Evolutionary conservation across 2,113 vertebrate species (phyloP).

Genomic region (Rhagologus leucostigma): DNA sequence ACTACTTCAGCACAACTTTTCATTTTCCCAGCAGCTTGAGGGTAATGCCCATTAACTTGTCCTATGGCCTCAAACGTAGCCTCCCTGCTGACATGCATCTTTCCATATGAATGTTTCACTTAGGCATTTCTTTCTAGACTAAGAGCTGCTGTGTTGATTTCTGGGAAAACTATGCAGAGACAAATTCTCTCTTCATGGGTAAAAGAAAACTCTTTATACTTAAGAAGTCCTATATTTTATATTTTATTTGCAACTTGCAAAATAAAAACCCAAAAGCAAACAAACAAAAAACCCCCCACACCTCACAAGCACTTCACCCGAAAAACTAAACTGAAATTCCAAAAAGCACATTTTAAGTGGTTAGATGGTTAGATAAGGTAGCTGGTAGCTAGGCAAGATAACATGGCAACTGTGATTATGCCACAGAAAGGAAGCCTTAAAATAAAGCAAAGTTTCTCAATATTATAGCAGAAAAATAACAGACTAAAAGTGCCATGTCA

Average conservation of each 20-base stretch:
- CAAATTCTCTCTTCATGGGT: not conserved
- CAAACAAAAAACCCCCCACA: rapidly evolving
- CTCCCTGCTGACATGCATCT: not conserved
- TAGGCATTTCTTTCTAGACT: not conserved
- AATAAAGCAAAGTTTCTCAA: not conserved
- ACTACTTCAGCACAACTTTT: not conserved
- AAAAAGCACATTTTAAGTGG: not conserved
- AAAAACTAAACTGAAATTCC: not conserved
- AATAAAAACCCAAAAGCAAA: not conserved
- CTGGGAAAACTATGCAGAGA: not conserved
- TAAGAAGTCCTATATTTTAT: not conserved
- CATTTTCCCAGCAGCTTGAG: not conserved
- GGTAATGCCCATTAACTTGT: not conserved
- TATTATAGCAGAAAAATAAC: not conserved
- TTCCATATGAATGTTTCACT: not conserved
- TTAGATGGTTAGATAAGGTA: not conserved
- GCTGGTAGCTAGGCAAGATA: not conserved
- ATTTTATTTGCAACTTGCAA: not conserved
- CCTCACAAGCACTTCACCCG: rapidly evolving
- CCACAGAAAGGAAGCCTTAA: not conserved
- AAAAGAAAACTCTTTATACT: not conserved
- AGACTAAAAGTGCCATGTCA: not conserved
- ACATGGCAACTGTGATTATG: not conserved
- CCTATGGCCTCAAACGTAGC: not conserved
- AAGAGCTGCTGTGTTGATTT: not conserved